phyloP scores from a whole-genome alignment of 2,797 vertebrate genomes.

The Tarsius wallacei region DNA sequence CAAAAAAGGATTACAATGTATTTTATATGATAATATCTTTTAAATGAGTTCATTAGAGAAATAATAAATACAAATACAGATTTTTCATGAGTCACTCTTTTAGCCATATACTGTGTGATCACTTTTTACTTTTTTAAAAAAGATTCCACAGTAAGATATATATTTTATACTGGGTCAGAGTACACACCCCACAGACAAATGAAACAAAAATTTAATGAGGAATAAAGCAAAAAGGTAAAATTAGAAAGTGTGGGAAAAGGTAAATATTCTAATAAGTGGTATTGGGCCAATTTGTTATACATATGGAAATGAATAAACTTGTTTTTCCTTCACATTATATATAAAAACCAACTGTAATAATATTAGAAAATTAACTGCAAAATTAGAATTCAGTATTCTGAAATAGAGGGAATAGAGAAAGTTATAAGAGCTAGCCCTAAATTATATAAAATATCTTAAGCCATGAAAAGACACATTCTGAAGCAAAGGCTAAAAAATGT shows the following conservation, averaged over 20 bases:
- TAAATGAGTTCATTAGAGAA: background rate
- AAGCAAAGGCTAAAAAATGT: background rate
- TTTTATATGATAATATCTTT: constrained; percentile 31
- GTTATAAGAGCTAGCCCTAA: background rate
- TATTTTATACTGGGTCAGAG: background rate
- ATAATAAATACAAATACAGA: background rate
- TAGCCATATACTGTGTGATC: background rate
- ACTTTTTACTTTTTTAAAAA: constrained; percentile 2
- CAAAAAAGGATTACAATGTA: background rate
- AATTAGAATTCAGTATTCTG: background rate
- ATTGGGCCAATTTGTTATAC: background rate
- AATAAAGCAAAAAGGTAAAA: background rate
- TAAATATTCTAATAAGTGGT: background rate
- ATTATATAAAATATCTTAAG: background rate
- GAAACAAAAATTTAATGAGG: background rate
- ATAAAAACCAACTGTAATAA: background rate
- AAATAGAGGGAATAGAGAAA: background rate
- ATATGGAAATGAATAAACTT: background rate
- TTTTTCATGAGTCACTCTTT: background rate
- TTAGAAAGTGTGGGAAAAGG: background rate
- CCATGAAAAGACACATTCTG: background rate
- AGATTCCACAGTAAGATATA: background rate
- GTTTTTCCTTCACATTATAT: background rate
- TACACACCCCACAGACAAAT: background rate
- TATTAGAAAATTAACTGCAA: background rate